phyloP scores from a whole-genome alignment of 2,797 vertebrate species.

The Borostomias antarcticus region DNA sequence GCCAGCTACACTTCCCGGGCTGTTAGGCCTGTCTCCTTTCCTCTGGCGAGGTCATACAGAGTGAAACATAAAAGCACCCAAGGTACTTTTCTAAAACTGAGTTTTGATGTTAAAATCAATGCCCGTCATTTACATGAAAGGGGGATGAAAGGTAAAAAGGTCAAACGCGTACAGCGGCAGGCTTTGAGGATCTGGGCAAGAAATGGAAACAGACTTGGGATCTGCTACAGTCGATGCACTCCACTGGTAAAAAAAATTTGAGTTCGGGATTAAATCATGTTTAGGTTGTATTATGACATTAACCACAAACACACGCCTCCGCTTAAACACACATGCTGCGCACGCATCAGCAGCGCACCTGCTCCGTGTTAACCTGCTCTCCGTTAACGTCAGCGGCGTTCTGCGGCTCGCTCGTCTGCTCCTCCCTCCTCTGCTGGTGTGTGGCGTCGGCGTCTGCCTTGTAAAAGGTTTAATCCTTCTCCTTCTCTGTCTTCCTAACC shows the following conservation, averaged over 20 bases:
- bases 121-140: slow-evolving; percentile 56
- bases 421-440: slow-evolving; percentile 33
- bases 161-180: no score
- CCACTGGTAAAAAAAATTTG: not conserved
- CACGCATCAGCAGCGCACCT: no score
- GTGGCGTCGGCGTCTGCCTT: slow-evolving; percentile 42
- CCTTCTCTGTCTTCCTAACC: slow-evolving; percentile 55
- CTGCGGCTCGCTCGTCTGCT: slow-evolving; percentile 5
- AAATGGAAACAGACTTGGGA: no score
- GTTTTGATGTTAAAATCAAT: slow-evolving; percentile 57
- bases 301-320: not conserved
- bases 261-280: not conserved
- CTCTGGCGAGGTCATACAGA: slow-evolving; percentile 40
- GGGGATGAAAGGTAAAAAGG: no score
- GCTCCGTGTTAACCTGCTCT: no score
- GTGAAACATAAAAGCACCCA: slow-evolving; percentile 63
- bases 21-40: slow-evolving; percentile 9
- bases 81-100: slow-evolving; percentile 62
- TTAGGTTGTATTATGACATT: not conserved
- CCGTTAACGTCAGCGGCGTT: no score
- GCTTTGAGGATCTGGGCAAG: no score
- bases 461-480: slow-evolving; percentile 46
- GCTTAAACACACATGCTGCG: not conserved
- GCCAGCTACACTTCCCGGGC: not conserved
- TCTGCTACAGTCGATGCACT: not conserved